Conservation (phyloP, 2,888 invertebrate species). For the Hypena proboscidalis region DNA sequence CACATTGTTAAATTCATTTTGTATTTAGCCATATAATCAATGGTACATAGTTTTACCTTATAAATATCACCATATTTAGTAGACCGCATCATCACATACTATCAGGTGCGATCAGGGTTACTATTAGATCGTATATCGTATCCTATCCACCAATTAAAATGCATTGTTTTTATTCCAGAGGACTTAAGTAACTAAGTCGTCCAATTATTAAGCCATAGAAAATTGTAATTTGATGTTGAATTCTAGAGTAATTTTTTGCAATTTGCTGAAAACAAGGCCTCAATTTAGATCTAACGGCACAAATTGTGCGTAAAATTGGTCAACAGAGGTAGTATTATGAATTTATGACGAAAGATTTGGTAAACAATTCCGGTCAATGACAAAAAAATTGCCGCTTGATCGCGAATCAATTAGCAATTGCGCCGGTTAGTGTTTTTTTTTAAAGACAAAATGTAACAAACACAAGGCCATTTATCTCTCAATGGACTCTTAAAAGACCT, state of each 20-base stretch:
- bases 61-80: too few species aligned
- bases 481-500: slow-evolving; percentile 8
- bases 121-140: too few species aligned
- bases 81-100: too few species aligned
- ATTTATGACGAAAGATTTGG: slow-evolving; percentile 7
- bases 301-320: slow-evolving; percentile 8
- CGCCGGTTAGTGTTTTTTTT: slow-evolving; percentile 10
- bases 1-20: too few species aligned
- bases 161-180: too few species aligned
- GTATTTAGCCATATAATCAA: too few species aligned
- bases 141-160: too few species aligned
- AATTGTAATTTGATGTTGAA: background rate
- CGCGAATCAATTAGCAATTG: slow-evolving; percentile 12
- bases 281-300: slow-evolving; percentile 4
- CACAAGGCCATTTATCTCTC: slow-evolving; percentile 8
- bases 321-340: slow-evolving; percentile 5
- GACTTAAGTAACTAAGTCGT: too few species aligned
- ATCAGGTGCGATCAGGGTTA: too few species aligned
- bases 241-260: background rate
- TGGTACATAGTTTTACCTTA: too few species aligned
- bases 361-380: slow-evolving; percentile 24
- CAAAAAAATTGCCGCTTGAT: slow-evolving; percentile 12
- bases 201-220: background rate
- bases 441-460: slow-evolving; percentile 13
- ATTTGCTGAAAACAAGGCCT: background rate